phyloP scores from a whole-genome alignment of 1,140 invertebrate species.

The Musca domestica region DNA sequence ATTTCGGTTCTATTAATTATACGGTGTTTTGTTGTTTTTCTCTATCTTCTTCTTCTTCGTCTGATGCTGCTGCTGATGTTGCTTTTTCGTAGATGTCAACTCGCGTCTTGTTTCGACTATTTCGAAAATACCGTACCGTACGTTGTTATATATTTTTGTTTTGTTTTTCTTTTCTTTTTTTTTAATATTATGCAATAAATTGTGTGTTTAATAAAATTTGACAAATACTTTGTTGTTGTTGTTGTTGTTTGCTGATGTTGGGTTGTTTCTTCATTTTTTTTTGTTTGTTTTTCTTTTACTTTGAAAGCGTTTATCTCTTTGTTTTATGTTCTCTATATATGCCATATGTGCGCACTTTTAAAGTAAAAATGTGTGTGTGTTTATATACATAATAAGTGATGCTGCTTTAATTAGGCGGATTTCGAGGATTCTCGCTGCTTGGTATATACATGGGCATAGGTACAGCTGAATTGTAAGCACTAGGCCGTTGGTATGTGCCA shows the following conservation, averaged over 20 bases:
- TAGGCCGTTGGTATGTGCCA: slow-evolving; percentile 7
- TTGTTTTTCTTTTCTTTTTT: too few relatives aligned
- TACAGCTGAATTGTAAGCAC: slow-evolving; percentile 12
- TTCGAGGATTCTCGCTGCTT: slow-evolving; percentile 7
- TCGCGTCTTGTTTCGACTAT: not conserved
- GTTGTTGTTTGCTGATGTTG: too few relatives aligned
- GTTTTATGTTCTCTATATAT: not conserved
- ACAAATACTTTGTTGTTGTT: slow-evolving; percentile 14
- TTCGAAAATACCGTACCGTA: not conserved
- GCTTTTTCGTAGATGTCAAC: slow-evolving; percentile 6
- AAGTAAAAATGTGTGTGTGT: slow-evolving; percentile 14
- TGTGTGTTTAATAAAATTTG: slow-evolving; percentile 23
- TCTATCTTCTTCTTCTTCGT: too few relatives aligned
- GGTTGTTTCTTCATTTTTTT: not conserved
- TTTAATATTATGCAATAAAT: slow-evolving; percentile 6
- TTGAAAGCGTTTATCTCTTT: slow-evolving; percentile 16
- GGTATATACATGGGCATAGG: slow-evolving; percentile 17
- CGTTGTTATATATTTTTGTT: slow-evolving; percentile 9
- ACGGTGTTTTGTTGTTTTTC: not conserved
- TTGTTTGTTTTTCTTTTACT: slow-evolving; percentile 1
- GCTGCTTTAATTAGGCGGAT: slow-evolving; percentile 7
- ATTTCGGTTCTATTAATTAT: not conserved
- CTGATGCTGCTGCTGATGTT: too few relatives aligned
- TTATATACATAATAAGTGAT: slow-evolving; percentile 18
- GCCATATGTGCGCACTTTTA: slow-evolving; percentile 20